These are phyloP conservation scores for Liasis olivaceus DNA, from an alignment of 2,797 vertebrate genomes.

Conservation along the genomic window DNA sequence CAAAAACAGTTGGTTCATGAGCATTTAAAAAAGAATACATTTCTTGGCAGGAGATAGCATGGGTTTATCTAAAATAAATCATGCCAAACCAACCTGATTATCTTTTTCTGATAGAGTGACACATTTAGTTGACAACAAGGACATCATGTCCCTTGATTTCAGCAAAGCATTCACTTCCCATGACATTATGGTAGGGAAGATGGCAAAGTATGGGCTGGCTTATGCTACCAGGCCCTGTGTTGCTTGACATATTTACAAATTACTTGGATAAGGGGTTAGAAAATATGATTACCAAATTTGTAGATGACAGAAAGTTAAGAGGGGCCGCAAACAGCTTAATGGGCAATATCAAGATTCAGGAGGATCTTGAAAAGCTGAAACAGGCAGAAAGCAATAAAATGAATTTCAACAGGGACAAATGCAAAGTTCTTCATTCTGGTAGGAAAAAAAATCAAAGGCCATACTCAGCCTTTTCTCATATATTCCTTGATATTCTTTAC, in stretches of 20 bases:
- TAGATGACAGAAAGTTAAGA: not conserved
- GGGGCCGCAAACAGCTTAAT: not conserved
- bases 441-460: not conserved
- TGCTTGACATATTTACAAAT: not conserved
- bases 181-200: not conserved
- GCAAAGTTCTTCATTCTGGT: not conserved
- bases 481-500: not conserved
- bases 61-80: not conserved
- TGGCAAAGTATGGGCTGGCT: not conserved
- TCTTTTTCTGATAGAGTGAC: not conserved
- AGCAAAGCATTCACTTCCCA: not conserved
- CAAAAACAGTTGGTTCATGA: not conserved
- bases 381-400: not conserved
- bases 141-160: not conserved
- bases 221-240: not conserved
- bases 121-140: not conserved
- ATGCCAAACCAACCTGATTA: not conserved
- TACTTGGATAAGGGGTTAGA: not conserved
- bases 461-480: not conserved
- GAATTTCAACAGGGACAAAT: not conserved
- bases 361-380: not conserved
- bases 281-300: not conserved
- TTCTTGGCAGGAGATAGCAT: not conserved
- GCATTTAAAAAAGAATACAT: not conserved
- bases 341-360: not conserved